Conservation (phyloP, 2,888 invertebrate genomes). For the Limnephilus rhombicus region DNA sequence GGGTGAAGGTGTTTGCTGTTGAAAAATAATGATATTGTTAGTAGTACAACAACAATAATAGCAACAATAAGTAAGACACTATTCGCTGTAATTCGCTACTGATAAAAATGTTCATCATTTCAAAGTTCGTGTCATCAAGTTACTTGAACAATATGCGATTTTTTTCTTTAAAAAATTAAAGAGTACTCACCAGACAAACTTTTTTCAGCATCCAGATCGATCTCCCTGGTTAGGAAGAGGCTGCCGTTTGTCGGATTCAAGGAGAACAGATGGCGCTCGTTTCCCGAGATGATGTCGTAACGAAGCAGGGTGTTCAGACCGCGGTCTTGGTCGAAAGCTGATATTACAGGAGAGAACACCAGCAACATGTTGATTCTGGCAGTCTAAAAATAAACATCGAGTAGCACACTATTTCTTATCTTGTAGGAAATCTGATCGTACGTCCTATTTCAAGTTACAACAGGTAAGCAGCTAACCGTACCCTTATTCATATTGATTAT, state of each 20-base stretch:
- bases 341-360: slow-evolving; percentile 84
- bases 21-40: slow-evolving; percentile 62
- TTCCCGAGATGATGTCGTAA: slow-evolving; percentile 89
- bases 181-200: slow-evolving; percentile 78
- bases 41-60: not conserved
- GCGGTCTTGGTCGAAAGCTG: slow-evolving; percentile 88
- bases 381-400: not conserved
- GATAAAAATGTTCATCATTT: not conserved
- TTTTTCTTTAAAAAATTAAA: not conserved
- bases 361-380: slow-evolving; percentile 83
- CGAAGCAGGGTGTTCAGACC: slow-evolving; percentile 85
- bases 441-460: not conserved
- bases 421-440: not conserved
- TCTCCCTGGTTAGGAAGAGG: slow-evolving; percentile 87
- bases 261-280: slow-evolving; percentile 86
- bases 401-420: not conserved
- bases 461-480: not conserved
- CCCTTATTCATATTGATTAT: no score
- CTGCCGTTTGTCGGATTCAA: slow-evolving; percentile 86
- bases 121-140: not conserved
- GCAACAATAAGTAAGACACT: no score
- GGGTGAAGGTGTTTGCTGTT: slow-evolving; percentile 83
- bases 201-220: slow-evolving; percentile 87
- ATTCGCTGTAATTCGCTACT: no score
- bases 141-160: not conserved